These are phyloP conservation scores for Mamestra configurata DNA, from an alignment of 1,140 invertebrate species.

Conservation along the genomic window DNA sequence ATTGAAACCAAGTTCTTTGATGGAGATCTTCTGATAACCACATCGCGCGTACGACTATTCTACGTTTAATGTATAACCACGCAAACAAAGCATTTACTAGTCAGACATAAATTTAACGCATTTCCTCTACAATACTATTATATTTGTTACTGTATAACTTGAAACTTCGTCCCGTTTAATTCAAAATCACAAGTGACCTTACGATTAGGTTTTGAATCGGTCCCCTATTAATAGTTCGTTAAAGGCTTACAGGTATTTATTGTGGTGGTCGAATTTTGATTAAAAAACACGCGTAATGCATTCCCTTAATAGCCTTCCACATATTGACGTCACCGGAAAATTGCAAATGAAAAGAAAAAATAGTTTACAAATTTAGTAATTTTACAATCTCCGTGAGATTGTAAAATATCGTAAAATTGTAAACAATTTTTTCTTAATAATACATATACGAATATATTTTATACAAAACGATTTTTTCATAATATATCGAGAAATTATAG, in stretches of 20 bases:
- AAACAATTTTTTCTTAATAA: too few species aligned
- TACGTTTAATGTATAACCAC: conserved; percentile 93
- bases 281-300: not conserved
- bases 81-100: conserved; percentile 63
- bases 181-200: conserved; percentile 54
- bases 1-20: conserved; percentile 99
- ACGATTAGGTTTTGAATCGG: conserved; percentile 26
- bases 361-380: too few species aligned
- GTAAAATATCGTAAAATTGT: too few species aligned
- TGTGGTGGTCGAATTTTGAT: not conserved
- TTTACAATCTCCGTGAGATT: too few species aligned
- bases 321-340: too few species aligned
- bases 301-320: not conserved
- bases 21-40: conserved; percentile 97
- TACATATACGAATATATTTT: too few species aligned
- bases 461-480: too few species aligned
- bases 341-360: too few species aligned
- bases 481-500: too few species aligned
- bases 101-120: conserved; percentile 60
- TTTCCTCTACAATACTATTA: conserved; percentile 47
- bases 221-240: not conserved
- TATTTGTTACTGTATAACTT: conserved; percentile 9
- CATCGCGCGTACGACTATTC: conserved; percentile 97
- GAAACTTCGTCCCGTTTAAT: conserved; percentile 1
- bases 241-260: conserved; percentile 18